A percentile compares a stretch with the other conserved stretches of the same genome.
phyloP scores from a whole-genome alignment of 2,888 invertebrate genomes.

The Nymphalis c-album region DNA sequence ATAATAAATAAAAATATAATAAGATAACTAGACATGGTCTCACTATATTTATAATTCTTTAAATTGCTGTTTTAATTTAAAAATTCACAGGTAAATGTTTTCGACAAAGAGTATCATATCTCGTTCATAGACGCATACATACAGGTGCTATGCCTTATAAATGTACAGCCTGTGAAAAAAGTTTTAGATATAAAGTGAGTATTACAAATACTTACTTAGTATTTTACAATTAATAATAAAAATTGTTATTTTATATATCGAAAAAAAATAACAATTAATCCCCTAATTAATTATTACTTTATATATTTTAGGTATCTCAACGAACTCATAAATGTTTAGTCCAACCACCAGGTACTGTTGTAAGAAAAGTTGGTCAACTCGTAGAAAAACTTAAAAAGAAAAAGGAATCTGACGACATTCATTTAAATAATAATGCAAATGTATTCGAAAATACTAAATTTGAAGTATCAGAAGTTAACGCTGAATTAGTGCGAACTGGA shows the following conservation, averaged over 20 bases:
- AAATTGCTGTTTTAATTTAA: neutral
- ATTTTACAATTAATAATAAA: too few relatives aligned
- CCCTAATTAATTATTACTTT: conserved; percentile 7
- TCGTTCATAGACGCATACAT: conserved; percentile 91
- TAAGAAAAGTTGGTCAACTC: conserved; percentile 73
- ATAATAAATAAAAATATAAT: neutral
- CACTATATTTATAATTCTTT: too few relatives aligned
- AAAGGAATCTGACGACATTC: conserved; percentile 46
- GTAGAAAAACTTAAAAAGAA: conserved; percentile 76
- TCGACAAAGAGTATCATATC: conserved; percentile 91
- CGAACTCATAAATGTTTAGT: conserved; percentile 89
- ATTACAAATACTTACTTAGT: neutral
- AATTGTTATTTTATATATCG: too few relatives aligned
- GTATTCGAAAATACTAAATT: conserved; percentile 43
- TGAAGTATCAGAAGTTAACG: conserved; percentile 69
- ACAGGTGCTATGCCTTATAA: conserved; percentile 93
- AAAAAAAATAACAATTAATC: too few relatives aligned
- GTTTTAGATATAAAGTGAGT: conserved; percentile 89
- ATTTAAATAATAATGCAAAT: conserved; percentile 30
- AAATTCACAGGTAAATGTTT: conserved; percentile 88
- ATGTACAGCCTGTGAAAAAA: conserved; percentile 89
- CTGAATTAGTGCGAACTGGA: conserved; percentile 70
- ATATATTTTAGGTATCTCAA: conserved; percentile 84
- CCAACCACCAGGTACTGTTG: conserved; percentile 82
- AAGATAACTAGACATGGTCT: too few relatives aligned